Evolutionary conservation across 1,140 invertebrate genomes (phyloP).

Genomic region (Trachymyrmex cornetzi): DNA sequence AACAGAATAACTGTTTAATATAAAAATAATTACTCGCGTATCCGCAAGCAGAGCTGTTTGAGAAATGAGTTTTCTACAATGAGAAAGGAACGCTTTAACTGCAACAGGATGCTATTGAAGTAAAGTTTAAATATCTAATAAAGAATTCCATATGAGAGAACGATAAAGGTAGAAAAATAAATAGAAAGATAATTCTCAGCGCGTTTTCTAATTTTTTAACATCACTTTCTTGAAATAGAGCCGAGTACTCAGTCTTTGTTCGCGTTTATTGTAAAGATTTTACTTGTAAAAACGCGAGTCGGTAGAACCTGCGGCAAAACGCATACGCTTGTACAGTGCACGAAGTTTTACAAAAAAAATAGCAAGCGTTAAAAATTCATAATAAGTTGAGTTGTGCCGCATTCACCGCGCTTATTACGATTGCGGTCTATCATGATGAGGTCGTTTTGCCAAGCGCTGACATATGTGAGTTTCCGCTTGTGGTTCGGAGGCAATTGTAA

Average conservation of each 20-base stretch:
- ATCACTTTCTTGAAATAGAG: not conserved
- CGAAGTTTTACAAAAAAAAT: not conserved
- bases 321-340: not conserved
- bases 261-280: constrained; percentile 3
- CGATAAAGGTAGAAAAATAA: not conserved
- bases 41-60: not conserved
- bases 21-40: not conserved
- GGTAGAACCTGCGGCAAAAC: not conserved
- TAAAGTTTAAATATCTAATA: not conserved
- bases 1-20: not conserved
- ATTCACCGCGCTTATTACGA: constrained; percentile 64
- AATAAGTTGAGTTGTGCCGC: constrained; percentile 44
- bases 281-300: not conserved
- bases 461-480: constrained; percentile 43
- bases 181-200: not conserved
- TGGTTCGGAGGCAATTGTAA: constrained; percentile 52
- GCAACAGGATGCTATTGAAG: not conserved
- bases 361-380: constrained; percentile 53
- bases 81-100: not conserved
- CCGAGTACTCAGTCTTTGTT: not conserved
- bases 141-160: not conserved
- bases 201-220: not conserved
- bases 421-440: constrained; percentile 57
- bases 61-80: not conserved
- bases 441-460: constrained; percentile 43